Conservation (phyloP, 2,888 invertebrate genomes). For the Acanthosepion esculentum region DNA sequence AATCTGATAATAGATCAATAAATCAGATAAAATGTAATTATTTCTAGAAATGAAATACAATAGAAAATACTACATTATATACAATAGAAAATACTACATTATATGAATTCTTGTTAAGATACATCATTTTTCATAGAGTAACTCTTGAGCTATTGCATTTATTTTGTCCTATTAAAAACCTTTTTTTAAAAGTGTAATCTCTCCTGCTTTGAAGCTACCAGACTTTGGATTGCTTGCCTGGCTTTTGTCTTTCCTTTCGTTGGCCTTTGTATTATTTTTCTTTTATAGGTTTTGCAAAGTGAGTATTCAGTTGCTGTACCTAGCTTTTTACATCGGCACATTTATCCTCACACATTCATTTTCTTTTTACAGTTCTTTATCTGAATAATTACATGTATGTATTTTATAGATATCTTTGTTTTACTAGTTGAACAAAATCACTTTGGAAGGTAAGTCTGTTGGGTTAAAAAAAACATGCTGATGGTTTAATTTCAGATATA, state of each 20-base stretch:
- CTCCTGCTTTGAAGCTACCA: conserved; percentile 20
- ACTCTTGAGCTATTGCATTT: not conserved
- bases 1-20: no score
- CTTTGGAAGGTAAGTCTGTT: not conserved
- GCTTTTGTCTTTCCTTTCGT: not conserved
- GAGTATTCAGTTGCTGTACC: not conserved
- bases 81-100: no score
- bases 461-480: conserved; percentile 33
- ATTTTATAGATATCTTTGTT: not conserved
- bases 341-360: not conserved
- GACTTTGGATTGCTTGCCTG: conserved; percentile 23
- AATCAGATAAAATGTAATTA: no score
- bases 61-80: no score
- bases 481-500: not conserved
- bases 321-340: not conserved
- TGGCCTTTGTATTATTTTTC: not conserved
- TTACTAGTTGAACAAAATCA: not conserved
- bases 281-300: not conserved
- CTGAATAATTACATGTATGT: not conserved
- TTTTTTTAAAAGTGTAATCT: not conserved
- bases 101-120: no score
- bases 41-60: no score
- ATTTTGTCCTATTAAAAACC: not conserved
- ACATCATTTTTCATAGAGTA: no score
- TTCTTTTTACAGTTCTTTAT: not conserved